Percentiles rank a stretch among this genome's conserved stretches.
Evolutionary conservation across 1,140 invertebrate species (phyloP).

Genomic region (Zeugodacus cucurbitae): DNA sequence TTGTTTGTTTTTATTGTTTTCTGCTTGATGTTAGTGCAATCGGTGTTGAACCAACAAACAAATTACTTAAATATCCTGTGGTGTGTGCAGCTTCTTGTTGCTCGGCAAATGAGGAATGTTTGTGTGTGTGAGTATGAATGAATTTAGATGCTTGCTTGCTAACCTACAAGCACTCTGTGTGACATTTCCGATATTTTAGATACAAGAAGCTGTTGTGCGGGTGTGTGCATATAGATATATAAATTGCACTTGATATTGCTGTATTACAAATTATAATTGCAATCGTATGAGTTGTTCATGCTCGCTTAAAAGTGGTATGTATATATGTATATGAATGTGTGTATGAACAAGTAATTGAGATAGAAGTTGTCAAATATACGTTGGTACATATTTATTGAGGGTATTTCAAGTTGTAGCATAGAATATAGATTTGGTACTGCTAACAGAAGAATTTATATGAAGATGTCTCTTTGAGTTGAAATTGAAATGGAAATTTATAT

Average conservation of each 20-base stretch:
- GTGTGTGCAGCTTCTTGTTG: neutral
- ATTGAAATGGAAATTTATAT: neutral
- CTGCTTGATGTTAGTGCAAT: neutral
- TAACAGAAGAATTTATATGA: neutral
- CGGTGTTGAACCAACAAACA: slow-evolving; percentile 11
- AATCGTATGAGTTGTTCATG: neutral
- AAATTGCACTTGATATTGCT: neutral
- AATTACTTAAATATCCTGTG: slow-evolving; percentile 9
- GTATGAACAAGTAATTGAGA: neutral
- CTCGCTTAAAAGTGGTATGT: neutral
- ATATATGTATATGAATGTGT: neutral
- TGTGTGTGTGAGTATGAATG: neutral
- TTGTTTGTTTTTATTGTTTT: neutral
- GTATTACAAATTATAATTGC: neutral
- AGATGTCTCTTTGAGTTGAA: neutral
- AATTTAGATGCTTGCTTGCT: neutral
- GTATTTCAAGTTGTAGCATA: neutral
- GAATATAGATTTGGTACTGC: too few species aligned
- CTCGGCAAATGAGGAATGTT: neutral
- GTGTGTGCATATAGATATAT: neutral
- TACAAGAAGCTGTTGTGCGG: neutral
- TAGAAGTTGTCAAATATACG: neutral
- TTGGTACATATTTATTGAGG: neutral
- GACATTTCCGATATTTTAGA: neutral
- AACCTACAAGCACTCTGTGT: neutral